Evolutionary conservation across 2,113 vertebrate species (phyloP).

Genomic region (Regulus satrapa): DNA sequence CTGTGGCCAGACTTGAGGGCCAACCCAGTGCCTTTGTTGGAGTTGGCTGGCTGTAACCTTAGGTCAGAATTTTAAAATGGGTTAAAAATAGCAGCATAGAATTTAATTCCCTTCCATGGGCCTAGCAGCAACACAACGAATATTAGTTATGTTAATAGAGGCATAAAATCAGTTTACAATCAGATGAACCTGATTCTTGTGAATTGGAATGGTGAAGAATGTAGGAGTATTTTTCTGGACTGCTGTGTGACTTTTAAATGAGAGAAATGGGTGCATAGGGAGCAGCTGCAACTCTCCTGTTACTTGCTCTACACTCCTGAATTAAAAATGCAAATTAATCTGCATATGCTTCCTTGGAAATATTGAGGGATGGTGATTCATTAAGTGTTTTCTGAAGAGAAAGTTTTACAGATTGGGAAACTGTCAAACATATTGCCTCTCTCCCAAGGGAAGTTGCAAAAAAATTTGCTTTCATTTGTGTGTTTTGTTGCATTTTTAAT

Average conservation of each 20-base stretch:
- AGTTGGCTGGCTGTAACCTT: neutral
- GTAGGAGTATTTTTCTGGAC: neutral
- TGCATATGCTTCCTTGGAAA: neutral
- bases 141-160: neutral
- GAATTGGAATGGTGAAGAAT: neutral
- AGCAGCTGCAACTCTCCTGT: neutral
- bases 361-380: neutral
- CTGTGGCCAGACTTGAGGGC: neutral
- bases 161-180: neutral
- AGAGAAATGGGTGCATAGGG: neutral
- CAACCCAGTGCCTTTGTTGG: neutral
- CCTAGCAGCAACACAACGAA: neutral
- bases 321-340: neutral
- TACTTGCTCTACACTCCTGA: neutral
- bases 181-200: neutral
- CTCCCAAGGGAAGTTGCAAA: neutral
- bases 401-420: neutral
- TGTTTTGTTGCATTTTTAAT: neutral
- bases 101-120: neutral
- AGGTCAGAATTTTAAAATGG: neutral
- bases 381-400: neutral
- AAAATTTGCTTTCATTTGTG: neutral
- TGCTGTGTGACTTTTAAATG: neutral
- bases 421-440: neutral
- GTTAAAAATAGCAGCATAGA: neutral